Percentiles rank a stretch among this genome's conserved stretches.
Conservation (phyloP, 2,113 vertebrate species). For the Gnathonemus echidnorhynchus region DNA sequence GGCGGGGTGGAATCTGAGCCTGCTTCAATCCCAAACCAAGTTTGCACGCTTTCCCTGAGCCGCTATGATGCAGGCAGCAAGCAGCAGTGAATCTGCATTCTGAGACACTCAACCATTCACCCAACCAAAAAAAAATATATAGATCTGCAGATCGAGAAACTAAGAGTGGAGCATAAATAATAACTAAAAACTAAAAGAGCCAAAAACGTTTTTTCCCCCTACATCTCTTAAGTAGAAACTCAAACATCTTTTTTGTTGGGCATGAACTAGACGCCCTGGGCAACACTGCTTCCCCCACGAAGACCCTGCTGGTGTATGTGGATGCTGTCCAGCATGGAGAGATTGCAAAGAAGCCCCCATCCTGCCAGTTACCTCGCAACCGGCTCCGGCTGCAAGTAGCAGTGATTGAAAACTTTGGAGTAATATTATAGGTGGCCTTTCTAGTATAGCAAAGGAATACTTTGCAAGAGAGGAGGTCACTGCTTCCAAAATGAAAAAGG, state of each 20-base stretch:
- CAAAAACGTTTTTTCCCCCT: neutral
- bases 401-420: neutral
- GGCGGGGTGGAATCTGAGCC: neutral
- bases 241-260: neutral
- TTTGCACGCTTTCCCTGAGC: neutral
- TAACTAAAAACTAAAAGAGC: neutral
- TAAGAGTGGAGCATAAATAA: neutral
- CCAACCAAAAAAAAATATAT: neutral
- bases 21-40: neutral
- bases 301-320: neutral
- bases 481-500: neutral
- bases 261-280: neutral
- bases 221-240: neutral
- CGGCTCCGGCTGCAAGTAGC: neutral
- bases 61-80: neutral
- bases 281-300: neutral
- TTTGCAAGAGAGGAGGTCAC: neutral
- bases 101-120: neutral
- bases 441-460: neutral
- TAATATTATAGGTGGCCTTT: neutral
- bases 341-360: neutral
- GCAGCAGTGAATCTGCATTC: neutral
- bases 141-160: neutral
- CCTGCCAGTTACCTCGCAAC: neutral
- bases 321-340: neutral